Conservation (phyloP, 2,888 invertebrate genomes). For the Caenorhabditis angaria region DNA sequence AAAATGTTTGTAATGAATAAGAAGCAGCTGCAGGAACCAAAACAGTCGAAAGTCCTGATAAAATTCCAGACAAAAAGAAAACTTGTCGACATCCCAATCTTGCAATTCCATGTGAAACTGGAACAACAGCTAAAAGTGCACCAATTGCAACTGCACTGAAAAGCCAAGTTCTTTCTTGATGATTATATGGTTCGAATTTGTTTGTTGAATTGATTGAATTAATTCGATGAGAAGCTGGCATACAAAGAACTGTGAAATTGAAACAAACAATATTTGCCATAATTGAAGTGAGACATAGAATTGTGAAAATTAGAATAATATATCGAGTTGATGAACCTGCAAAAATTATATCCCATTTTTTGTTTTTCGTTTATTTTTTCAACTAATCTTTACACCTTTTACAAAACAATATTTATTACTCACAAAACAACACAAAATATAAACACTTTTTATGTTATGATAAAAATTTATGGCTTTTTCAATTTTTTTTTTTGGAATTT, state of each 20-base stretch:
- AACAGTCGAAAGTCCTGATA: slow-evolving; percentile 47
- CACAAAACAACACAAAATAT: background rate
- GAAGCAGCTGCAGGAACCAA: slow-evolving; percentile 46
- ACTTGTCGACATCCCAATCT: slow-evolving; percentile 60
- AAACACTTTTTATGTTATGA: slow-evolving; percentile 1
- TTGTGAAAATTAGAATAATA: slow-evolving; percentile 59
- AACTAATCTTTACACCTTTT: background rate
- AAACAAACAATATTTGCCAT: slow-evolving; percentile 70
- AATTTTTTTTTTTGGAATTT: background rate
- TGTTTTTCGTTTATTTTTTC: too few species aligned
- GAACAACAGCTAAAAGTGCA: slow-evolving; percentile 66
- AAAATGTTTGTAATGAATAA: background rate
- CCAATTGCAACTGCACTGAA: slow-evolving; percentile 70
- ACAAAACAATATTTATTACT: background rate
- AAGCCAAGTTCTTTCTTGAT: slow-evolving; percentile 60
- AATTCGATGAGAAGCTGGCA: slow-evolving; percentile 47
- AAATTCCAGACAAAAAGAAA: slow-evolving; percentile 52
- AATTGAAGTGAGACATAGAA: slow-evolving; percentile 65
- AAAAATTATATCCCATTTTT: slow-evolving; percentile 4
- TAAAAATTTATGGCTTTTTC: background rate
- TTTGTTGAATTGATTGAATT: background rate
- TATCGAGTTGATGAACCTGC: slow-evolving; percentile 38
- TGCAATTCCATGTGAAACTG: slow-evolving; percentile 61
- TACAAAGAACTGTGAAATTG: slow-evolving; percentile 67
- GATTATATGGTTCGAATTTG: slow-evolving; percentile 38